Evolutionary conservation across 2,888 invertebrate genomes (phyloP).

Genomic region (Mythimna loreyi): DNA sequence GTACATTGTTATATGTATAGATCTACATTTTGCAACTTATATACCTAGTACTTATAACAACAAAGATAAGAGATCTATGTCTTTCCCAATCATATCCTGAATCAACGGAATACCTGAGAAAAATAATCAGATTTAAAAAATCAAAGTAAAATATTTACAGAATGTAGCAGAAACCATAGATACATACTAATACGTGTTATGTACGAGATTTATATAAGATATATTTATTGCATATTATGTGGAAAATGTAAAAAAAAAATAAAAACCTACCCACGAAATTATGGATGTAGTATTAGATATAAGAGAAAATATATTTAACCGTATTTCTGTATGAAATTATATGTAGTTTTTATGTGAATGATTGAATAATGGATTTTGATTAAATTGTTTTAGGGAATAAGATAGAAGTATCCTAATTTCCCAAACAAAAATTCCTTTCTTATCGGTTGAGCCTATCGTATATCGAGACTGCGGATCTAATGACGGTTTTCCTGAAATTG

Average conservation of each 20-base stretch:
- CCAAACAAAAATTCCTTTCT: constrained; percentile 51
- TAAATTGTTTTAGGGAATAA: constrained; percentile 88
- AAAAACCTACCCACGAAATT: constrained; percentile 82
- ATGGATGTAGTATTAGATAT: constrained; percentile 87
- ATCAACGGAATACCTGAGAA: constrained; percentile 87
- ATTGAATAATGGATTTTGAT: constrained; percentile 89
- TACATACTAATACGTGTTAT: constrained; percentile 75
- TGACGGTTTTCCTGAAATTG: background rate
- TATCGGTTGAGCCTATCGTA: background rate
- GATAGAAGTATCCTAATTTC: constrained; percentile 76
- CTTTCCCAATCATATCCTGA: constrained; percentile 83
- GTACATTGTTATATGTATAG: constrained; percentile 63
- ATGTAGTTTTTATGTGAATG: constrained; percentile 91
- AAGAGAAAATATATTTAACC: constrained; percentile 90
- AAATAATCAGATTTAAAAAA: constrained; percentile 75
- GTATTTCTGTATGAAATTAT: constrained; percentile 91
- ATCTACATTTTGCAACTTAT: constrained; percentile 63
- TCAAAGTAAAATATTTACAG: constrained; percentile 82
- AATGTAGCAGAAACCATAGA: constrained; percentile 77
- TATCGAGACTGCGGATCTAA: background rate
- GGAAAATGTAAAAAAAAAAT: constrained; percentile 88
- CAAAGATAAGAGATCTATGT: constrained; percentile 53
- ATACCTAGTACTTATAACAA: constrained; percentile 53
- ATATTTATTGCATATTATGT: constrained; percentile 87
- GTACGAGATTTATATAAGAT: constrained; percentile 84